Conservation (phyloP, 2,797 vertebrate genomes). For the Neopelma chrysocephalum region DNA sequence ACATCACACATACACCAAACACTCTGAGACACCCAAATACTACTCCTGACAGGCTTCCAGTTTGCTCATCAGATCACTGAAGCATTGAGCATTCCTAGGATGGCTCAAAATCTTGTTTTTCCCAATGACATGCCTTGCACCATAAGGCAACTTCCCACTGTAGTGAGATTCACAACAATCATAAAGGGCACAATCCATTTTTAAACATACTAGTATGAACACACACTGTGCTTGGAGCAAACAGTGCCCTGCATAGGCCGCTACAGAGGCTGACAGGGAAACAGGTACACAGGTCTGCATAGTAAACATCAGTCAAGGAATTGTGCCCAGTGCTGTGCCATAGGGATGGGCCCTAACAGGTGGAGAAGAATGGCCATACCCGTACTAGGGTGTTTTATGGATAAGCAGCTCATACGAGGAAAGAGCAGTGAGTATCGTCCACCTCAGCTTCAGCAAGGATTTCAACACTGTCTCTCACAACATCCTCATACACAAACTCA, state of each 20-base stretch:
- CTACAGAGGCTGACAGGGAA: rapidly evolving
- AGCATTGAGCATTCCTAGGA: neutral
- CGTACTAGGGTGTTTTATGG: neutral
- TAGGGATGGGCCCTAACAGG: neutral
- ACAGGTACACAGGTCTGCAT: neutral
- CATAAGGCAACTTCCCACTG: neutral
- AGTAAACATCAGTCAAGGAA: neutral
- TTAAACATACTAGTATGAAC: neutral
- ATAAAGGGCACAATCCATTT: neutral
- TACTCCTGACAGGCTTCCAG: neutral
- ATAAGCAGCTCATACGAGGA: neutral
- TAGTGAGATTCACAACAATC: neutral
- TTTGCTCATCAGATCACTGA: neutral
- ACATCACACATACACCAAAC: neutral
- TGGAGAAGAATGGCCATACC: neutral
- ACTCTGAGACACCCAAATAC: neutral
- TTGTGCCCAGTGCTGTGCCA: neutral
- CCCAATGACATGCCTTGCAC: rapidly evolving
- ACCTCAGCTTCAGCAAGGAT: neutral
- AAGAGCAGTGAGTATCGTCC: neutral
- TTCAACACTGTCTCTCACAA: neutral
- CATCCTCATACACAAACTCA: neutral
- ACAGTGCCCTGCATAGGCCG: rapidly evolving
- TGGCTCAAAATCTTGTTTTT: neutral
- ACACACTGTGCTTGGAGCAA: rapidly evolving